phyloP scores from a whole-genome alignment of 1,140 invertebrate genomes.

The Ceratitis capitata region DNA sequence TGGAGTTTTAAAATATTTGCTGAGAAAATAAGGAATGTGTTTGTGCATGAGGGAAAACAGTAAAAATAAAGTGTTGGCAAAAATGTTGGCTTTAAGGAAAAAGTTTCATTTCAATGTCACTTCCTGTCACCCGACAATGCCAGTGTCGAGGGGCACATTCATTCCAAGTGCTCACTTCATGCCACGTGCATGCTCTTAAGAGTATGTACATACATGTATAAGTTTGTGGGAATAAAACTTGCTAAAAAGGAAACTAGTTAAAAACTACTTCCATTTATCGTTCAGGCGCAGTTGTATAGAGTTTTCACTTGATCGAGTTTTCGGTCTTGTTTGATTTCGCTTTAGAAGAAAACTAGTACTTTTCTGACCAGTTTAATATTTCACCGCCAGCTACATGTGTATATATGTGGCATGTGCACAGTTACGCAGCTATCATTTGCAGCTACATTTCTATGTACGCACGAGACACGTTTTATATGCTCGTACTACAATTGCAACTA shows the following conservation, averaged over 20 bases:
- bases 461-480: background rate
- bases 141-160: conserved; percentile 22
- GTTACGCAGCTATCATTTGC: too few relatives aligned
- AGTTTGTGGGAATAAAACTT: too few relatives aligned
- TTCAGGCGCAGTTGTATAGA: too few relatives aligned
- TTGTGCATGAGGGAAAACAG: background rate
- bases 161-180: background rate
- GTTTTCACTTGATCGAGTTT: too few relatives aligned
- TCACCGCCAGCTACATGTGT: background rate
- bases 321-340: too few relatives aligned
- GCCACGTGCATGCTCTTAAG: background rate
- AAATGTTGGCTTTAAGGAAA: background rate
- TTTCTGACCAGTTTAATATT: too few relatives aligned
- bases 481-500: background rate
- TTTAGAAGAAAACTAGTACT: too few relatives aligned
- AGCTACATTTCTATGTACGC: background rate
- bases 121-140: conserved; percentile 34
- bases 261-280: too few relatives aligned
- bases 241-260: too few relatives aligned
- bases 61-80: too few relatives aligned
- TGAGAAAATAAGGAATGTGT: background rate
- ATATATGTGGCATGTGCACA: background rate
- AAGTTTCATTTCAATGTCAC: conserved; percentile 33
- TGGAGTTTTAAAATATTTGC: too few relatives aligned
- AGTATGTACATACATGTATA: background rate